Evolutionary conservation across 2,888 invertebrate species (phyloP), one percentile per base, ranked within the genome.

Genomic region (Tuberolachnus salignus): DNA sequence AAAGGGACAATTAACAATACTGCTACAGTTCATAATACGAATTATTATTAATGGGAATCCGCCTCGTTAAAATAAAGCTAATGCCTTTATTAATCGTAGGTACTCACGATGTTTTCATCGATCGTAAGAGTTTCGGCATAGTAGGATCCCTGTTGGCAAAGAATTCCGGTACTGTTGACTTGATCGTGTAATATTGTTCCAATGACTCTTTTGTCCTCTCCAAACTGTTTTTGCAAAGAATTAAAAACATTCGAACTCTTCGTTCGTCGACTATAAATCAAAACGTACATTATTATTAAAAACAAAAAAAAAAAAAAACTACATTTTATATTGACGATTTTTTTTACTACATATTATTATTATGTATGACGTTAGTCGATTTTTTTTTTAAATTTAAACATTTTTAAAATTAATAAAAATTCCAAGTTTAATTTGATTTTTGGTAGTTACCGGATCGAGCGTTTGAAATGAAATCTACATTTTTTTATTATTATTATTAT

Each of bases 131-230:
- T 83, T 92, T 92, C 0, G 92, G 91, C 63, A 90, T 88, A 11
- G 87, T 89, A 81, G 93, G 89, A 84, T 94, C 93, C 81, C 93
- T 89, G 85, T 93, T 90, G 80, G 88, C 87, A 86, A 94, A 94
- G 86, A 94, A 92, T 84, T 94, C 94, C 0, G 94, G 94, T 44
- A 92, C 90, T 1, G 93, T 92, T 9, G 91, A 89, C 23, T 93
- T 88, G 92, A 94, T 93, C 13, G 94, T 94, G 85, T 93, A 94
- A 86, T 93, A 94, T 92, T 94, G 93, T 86, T 94, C 94, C 84
- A 94, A 86, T 86, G 94, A 94, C 84, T 90, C 89, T 86, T 94
- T 94, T 85, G 92, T 91, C 86, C 92, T 93, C 86, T 94, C 94
- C 85, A 94, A 85, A 74, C 94, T 94, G 86, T 94, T 94, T 87